Evolutionary conservation across 92 coral and sea anemone species (phyloP), one percentile per base, ranked within the genome.

Genomic region (Meandrina meandrites): DNA sequence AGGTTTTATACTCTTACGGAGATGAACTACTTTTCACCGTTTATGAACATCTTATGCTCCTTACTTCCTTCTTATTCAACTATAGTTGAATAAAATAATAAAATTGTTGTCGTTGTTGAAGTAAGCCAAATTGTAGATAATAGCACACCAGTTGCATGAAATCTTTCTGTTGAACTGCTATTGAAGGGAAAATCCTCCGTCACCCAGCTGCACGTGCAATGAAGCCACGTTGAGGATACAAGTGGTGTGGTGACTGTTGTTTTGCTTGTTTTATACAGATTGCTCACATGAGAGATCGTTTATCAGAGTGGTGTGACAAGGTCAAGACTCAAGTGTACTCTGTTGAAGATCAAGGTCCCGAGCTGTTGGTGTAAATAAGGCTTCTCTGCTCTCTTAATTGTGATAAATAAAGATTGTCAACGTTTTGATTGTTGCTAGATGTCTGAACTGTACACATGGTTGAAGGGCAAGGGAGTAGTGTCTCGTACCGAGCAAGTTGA

Each of bases 301-400:
- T 97, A 74, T 90, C 97, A 19, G 99, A 93, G 57, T 97, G 99
- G 99, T 95, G 99, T 58, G 99, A 95, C 10, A 97, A 97, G 50
- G 98, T 96, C 79, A 97, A 97, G 92, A 93, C 96, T 18, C 98
- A 94, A 82, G 95, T 94, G 53, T 94, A 95, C 92, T 91, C 96
- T 70, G 99, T 97, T 34, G 99, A 97, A 80, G 99, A 97, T 83
- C 96, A 97, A 87, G 99, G 95, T 69, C 99, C 99, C 16, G 99
- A 96, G 88, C 92, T 96, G 17, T 87, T 96, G 34, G 98, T 96
- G 42, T 96, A 90, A 89, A 27, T 15, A 56, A 18, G 19, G 35
- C 35, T 58, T 36, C 15, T 76, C 22, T 68, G 12, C 31, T 22
- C 36, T 70, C 31, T 45, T 89, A 4, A 58, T 85, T 85, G 64